Evolutionary conservation across 2,797 vertebrate species (phyloP), one percentile per base, ranked within the genome.

Genomic region (Paedocypris micromegethes): DNA sequence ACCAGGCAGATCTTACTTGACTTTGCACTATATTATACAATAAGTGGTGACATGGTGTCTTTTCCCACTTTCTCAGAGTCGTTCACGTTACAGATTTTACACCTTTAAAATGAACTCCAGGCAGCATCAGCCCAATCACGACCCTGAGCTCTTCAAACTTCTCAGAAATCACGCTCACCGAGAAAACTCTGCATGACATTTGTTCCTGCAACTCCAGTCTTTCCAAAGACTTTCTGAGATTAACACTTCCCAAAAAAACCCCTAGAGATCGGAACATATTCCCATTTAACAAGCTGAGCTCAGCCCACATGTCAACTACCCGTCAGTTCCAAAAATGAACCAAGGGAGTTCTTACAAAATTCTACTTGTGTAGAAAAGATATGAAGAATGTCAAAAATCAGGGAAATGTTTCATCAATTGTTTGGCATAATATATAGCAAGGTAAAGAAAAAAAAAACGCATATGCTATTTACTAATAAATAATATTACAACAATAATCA

Each of bases 161-260:
- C 3, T 41, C n/a, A 23, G 7, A 58, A 44, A 67, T 43, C 48
- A 41, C 52, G 23, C 5, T 6, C n/a, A 37, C 2, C 23, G 49
- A 60, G 40, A 60, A 53, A 23, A 23, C 38, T 45, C 48, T 9
- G 9, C 9, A 9, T 39, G 42, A 58, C 6, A 59, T 59, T 49
- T 58, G 23, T 58, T 51, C 9, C 48, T 51, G 48, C 37, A 67
- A 45, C 41, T 56, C 59, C 56, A 9, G 37, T 47, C 9, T 6
- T n/a, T 3, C 38, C n/a, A 49, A 40, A 48, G 57, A n/a, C 9
- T 5, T 38, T 7, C 46, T 47, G 5, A 47, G 55, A 53, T 57
- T 66, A 49, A 50, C 46, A 66, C 5, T 6, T 66, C n/a, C 43
- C 3, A 47, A 48, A 48, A 49, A 49, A 43, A 6, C n/a, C 1